Base-by-base conservation (phyloP, 1,140 invertebrate genomes). In the Dolichoris vasculosae region DNA sequence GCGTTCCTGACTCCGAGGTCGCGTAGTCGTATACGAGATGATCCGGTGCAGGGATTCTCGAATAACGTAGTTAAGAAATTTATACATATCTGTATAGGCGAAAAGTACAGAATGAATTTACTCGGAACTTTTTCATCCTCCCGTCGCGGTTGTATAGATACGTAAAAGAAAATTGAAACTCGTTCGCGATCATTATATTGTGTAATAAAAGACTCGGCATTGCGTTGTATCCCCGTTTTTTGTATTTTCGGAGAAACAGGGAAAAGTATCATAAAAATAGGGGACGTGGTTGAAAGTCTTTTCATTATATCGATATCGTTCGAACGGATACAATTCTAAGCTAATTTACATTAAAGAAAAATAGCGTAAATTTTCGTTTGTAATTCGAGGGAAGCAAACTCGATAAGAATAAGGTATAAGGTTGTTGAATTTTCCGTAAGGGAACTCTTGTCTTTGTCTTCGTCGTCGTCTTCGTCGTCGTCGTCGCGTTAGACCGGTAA, bases 351-450 rank as follows among this genome's bases (percentile, higher is more conserved):
- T 76, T 59, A 32, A 79, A 55, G 76, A 67, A n/a, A 80, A 81
- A 55, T 64, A 30, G 71, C 38, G 59, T 59, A 73, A 43, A 46
- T 55, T 78, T 86, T 30, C 48, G 55, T 76, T 86, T 85, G 82
- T 81, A 84, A 67, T n/a, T 78, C 26, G 6, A n/a, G 78, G 67
- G 40, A 4, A 63, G 38, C 46, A 20, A 63, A 32, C n/a, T n/a
- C n/a, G 8, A 26, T 15, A 55, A 1, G 40, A 67, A n/a, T n/a
- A n/a, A n/a, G n/a, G n/a, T n/a, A n/a, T 43, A 38, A 43, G 26
- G 86, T 86, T 85, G 85, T 86, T 88, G 86, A 88, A 88, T 88
- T 86, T 90, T 90, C 88, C 88, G 88, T 88, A 87, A 86, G 55
- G 81, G 87, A 87, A 51, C 48, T n/a, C 67, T 87, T 40, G 51